Evolutionary conservation across 2,888 invertebrate genomes (phyloP).

Genomic region (Leptinotarsa peninsularis): DNA sequence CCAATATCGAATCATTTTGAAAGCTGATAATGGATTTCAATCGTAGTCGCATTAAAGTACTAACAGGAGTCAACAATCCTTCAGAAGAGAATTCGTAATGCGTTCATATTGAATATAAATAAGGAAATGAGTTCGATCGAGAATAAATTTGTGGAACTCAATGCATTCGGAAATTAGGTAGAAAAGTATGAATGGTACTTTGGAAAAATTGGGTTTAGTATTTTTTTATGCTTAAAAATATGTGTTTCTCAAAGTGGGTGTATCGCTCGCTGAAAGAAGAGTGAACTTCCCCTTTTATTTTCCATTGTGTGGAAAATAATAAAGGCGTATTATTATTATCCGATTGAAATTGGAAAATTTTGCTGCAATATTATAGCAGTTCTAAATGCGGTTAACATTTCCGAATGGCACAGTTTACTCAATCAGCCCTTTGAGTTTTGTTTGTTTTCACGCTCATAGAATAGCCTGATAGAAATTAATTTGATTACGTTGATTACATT

Average conservation of each 20-base stretch:
- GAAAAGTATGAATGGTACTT: background rate
- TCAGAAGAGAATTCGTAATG: conserved; percentile 10
- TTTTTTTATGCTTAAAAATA: background rate
- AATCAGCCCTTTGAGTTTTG: background rate
- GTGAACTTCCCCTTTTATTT: too few relatives aligned
- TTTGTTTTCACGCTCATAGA: conserved; percentile 8
- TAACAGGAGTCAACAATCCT: conserved; percentile 10
- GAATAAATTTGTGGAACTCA: background rate
- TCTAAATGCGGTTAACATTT: background rate
- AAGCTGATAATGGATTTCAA: conserved; percentile 15
- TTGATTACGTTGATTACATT: conserved; percentile 8
- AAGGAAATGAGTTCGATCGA: background rate
- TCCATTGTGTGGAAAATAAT: too few relatives aligned
- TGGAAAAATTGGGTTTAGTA: background rate
- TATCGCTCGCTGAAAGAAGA: too few relatives aligned
- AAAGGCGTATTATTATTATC: too few relatives aligned
- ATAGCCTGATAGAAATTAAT: background rate
- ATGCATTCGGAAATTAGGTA: background rate
- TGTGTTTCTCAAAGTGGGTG: too few relatives aligned
- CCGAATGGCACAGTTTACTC: background rate
- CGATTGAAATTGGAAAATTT: background rate
- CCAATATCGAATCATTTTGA: conserved; percentile 20
- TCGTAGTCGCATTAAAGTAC: conserved; percentile 13
- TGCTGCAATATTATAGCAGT: too few relatives aligned
- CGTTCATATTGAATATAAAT: conserved; percentile 1